Conservation (phyloP, 2,113 vertebrate species). For the Apus apus region DNA sequence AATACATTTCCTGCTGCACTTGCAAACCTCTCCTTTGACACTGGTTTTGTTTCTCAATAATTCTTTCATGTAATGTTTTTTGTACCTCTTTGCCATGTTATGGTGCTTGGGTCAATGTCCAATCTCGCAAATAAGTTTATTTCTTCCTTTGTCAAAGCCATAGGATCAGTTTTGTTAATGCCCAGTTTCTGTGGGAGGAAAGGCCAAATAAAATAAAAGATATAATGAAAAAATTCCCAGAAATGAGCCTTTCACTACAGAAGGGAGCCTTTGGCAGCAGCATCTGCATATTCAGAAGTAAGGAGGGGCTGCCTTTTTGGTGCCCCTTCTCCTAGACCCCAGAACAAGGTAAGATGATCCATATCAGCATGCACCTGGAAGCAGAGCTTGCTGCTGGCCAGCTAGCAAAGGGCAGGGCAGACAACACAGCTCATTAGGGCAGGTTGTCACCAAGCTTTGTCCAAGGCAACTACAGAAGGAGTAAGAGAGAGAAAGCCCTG, state of each 20-base stretch:
- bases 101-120: slow-evolving; percentile 89
- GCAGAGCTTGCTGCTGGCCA: neutral
- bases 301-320: neutral
- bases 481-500: neutral
- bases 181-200: slow-evolving; percentile 85
- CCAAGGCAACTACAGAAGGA: neutral
- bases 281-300: neutral
- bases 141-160: slow-evolving; percentile 88
- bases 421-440: neutral
- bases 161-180: slow-evolving; percentile 91
- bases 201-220: neutral
- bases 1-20: neutral
- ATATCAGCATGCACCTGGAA: neutral
- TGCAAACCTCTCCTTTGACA: neutral
- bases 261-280: neutral
- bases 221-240: neutral
- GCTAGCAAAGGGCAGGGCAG: neutral
- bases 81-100: slow-evolving; percentile 98
- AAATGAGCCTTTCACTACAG: neutral
- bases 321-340: neutral
- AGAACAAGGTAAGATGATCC: neutral
- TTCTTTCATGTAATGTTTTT: neutral
- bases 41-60: neutral
- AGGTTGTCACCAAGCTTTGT: neutral
- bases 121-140: slow-evolving; percentile 87